Evolutionary conservation across 53 echinoderm and acorn worm genomes (phyloP).

Genomic region (Echinarachnius parma): DNA sequence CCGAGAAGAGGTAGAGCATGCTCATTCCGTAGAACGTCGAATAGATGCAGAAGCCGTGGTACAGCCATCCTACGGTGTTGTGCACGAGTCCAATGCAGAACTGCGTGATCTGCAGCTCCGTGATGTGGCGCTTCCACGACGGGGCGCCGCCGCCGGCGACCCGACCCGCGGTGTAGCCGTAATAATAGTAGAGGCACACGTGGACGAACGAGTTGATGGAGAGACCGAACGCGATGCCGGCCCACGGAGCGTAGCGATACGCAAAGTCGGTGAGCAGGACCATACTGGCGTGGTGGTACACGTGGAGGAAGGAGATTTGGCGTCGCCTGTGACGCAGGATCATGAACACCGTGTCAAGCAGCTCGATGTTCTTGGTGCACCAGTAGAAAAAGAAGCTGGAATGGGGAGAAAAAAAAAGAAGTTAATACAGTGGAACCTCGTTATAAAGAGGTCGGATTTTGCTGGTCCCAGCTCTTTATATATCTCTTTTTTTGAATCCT

Average conservation of each 20-base stretch:
- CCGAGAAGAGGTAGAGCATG: conserved; percentile 86
- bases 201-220: conserved; percentile 88
- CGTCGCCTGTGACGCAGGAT: conserved; percentile 90
- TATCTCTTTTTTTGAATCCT: too few species aligned
- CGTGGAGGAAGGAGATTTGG: conserved; percentile 92
- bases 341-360: conserved; percentile 94
- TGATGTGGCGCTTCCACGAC: conserved; percentile 86
- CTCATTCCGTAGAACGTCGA: conserved; percentile 68
- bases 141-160: conserved; percentile 49
- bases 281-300: conserved; percentile 94
- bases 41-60: conserved; percentile 86
- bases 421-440: too few species aligned
- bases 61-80: conserved; percentile 60
- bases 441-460: too few species aligned
- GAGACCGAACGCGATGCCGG: conserved; percentile 77
- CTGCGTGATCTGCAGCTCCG: conserved; percentile 82
- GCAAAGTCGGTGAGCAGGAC: conserved; percentile 88
- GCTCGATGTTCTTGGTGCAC: conserved; percentile 81
- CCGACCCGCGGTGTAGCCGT: conserved; percentile 74
- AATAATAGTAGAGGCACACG: conserved; percentile 93
- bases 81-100: conserved; percentile 85
- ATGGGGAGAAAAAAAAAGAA: not conserved
- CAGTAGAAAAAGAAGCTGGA: conserved; percentile 77
- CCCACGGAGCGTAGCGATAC: conserved; percentile 82
- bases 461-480: too few species aligned